phyloP scores from a whole-genome alignment of 1,140 invertebrate genomes.

The Aleiodes sp. region DNA sequence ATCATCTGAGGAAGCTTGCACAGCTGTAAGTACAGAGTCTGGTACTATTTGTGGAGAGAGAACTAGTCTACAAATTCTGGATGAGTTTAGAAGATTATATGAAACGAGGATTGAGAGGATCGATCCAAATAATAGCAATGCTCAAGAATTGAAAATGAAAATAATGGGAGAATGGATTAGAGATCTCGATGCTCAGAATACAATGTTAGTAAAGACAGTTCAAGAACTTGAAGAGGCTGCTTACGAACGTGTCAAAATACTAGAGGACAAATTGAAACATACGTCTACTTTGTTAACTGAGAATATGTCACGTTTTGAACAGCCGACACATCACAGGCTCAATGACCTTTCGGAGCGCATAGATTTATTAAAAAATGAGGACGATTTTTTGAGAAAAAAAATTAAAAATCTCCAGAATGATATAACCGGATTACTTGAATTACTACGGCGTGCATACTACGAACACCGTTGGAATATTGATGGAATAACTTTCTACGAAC shows the following conservation, averaged over 20 bases:
- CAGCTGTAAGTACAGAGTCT: slow-evolving; percentile 35
- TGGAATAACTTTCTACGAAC: slow-evolving; percentile 53
- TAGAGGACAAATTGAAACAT: slow-evolving; percentile 66
- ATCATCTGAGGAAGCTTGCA: neutral
- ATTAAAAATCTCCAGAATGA: slow-evolving; percentile 58
- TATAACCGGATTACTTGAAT: slow-evolving; percentile 55
- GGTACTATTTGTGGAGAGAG: slow-evolving; percentile 43
- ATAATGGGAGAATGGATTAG: slow-evolving; percentile 68
- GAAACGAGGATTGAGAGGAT: slow-evolving; percentile 46
- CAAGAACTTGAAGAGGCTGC: slow-evolving; percentile 69
- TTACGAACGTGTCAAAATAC: slow-evolving; percentile 63
- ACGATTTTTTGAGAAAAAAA: slow-evolving; percentile 46
- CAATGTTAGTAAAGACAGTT: slow-evolving; percentile 67
- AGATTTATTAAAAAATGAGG: slow-evolving; percentile 46
- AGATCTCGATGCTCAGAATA: slow-evolving; percentile 69
- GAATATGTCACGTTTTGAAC: slow-evolving; percentile 47
- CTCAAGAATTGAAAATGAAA: slow-evolving; percentile 58
- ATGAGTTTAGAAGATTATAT: slow-evolving; percentile 51
- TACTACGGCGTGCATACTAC: slow-evolving; percentile 52
- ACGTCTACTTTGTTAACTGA: slow-evolving; percentile 52
- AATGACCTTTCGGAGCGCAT: slow-evolving; percentile 50
- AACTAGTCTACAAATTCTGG: slow-evolving; percentile 47
- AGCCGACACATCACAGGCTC: slow-evolving; percentile 52
- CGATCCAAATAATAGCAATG: slow-evolving; percentile 34
- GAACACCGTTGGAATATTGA: slow-evolving; percentile 58